These are phyloP conservation scores for Nephrocerus scutellatus DNA, from an alignment of 2,888 invertebrate genomes.

Conservation along the genomic window DNA sequence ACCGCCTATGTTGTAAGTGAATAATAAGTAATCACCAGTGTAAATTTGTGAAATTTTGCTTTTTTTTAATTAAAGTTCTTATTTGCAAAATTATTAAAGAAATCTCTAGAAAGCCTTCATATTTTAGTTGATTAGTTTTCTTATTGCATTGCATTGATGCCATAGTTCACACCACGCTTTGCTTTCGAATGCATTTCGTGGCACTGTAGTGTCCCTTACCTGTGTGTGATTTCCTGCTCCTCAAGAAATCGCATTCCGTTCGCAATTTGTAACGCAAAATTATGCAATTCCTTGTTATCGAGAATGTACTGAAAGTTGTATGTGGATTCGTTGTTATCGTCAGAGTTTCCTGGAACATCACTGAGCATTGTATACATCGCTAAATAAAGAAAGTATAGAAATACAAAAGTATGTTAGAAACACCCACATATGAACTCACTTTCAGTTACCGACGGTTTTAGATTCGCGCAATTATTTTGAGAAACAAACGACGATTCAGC, in stretches of 20 bases:
- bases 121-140: not conserved
- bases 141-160: not conserved
- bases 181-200: not conserved
- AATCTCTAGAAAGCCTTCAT: not conserved
- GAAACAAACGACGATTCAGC: constrained; percentile 13
- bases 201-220: constrained; percentile 52
- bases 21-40: no score
- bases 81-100: not conserved
- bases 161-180: not conserved
- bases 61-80: not conserved
- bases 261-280: constrained; percentile 73
- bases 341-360: constrained; percentile 15
- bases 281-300: constrained; percentile 54
- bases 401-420: not conserved
- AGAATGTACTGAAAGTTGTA: constrained; percentile 41
- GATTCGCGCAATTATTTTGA: constrained; percentile 7
- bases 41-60: no score
- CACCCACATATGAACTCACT: constrained; percentile 48
- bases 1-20: no score
- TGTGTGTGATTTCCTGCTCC: constrained; percentile 61
- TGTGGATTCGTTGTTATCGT: constrained; percentile 22
- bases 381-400: constrained; percentile 16
- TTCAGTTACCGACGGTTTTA: constrained; percentile 53
- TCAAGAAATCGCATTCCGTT: constrained; percentile 73
- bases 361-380: constrained; percentile 41